These are phyloP conservation scores for Molanna angustata DNA, from an alignment of 2,888 invertebrate species.

Conservation along the genomic window DNA sequence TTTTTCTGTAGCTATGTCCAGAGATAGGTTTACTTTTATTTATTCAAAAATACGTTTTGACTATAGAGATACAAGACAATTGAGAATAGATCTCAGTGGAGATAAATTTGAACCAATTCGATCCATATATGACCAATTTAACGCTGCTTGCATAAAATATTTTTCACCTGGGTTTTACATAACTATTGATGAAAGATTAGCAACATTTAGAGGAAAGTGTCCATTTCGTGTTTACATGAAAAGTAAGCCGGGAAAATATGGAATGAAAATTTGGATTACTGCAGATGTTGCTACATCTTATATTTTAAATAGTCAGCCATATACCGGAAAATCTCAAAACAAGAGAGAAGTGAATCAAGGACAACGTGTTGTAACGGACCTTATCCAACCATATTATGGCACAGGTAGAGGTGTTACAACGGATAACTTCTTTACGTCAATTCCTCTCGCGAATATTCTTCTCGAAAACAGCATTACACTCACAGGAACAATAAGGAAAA, in stretches of 20 bases:
- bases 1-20: conserved; percentile 21
- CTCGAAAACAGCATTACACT: conserved; percentile 14
- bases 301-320: conserved; percentile 16
- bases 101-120: conserved; percentile 10
- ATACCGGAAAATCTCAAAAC: conserved; percentile 17
- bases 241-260: conserved; percentile 19
- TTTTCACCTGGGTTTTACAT: conserved; percentile 16
- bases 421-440: conserved; percentile 20
- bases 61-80: conserved; percentile 9
- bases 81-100: conserved; percentile 1
- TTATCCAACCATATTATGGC: conserved; percentile 17
- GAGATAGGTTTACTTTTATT: conserved; percentile 18
- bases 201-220: conserved; percentile 23
- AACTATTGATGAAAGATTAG: conserved; percentile 25
- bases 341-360: conserved; percentile 20
- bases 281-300: conserved; percentile 18
- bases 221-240: conserved; percentile 31
- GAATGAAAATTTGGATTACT: conserved; percentile 23
- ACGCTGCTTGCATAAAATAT: conserved; percentile 2
- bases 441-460: conserved; percentile 14
- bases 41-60: conserved; percentile 19
- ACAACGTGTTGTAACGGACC: conserved; percentile 18
- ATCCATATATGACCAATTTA: conserved; percentile 8
- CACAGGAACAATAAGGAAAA: conserved; percentile 15
- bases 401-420: conserved; percentile 19